Base-by-base conservation (phyloP, 2,888 invertebrate species). In the Leptura quadrifasciata region DNA sequence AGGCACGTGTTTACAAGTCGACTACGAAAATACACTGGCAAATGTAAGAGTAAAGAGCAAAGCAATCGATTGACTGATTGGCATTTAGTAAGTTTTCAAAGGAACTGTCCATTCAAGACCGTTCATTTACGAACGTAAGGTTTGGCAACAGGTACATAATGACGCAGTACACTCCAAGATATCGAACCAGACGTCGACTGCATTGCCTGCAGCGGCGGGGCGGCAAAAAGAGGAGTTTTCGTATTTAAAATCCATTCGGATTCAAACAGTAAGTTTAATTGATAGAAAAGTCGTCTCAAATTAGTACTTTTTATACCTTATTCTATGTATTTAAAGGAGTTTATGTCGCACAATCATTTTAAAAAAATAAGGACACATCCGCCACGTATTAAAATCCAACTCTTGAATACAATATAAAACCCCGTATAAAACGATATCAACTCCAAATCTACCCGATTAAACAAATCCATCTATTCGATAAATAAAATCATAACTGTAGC, bases 91-190 rank as follows among this genome's bases (percentile, higher is more conserved):
- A 18, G 39, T 63, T 39, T 39, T 35, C 39, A 63, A 39, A 39
- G 61, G 9, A 63, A n/a, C 63, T 39, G 63, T 18, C 20, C 63
- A 63, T 63, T 63, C 63, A 63, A 63, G 63, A 47, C 20, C 57
- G 21, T 57, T 55, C 57, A 54, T 65, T 65, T 63, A 63, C 15
- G 20, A 39, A 63, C 65, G 61, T 39, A 65, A 65, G 27, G 57
- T 35, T 18, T 68, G 68, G 68, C 68, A 68, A 68, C 68, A 68
- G 68, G 68, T 68, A 65, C 15, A n/a, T 65, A 65, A 65, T 65
- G 65, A 52, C 65, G 65, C 68, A 57, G 54, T 67, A 67, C 54
- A 67, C 67, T 68, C 24, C 18, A 57, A 47, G 65, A 55, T 68
- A 68, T 68, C 68, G 68, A 68, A 68, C 68, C 55, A 12, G 54